Conservation (phyloP, 2,113 vertebrate genomes). For the Zosterops lateralis region DNA sequence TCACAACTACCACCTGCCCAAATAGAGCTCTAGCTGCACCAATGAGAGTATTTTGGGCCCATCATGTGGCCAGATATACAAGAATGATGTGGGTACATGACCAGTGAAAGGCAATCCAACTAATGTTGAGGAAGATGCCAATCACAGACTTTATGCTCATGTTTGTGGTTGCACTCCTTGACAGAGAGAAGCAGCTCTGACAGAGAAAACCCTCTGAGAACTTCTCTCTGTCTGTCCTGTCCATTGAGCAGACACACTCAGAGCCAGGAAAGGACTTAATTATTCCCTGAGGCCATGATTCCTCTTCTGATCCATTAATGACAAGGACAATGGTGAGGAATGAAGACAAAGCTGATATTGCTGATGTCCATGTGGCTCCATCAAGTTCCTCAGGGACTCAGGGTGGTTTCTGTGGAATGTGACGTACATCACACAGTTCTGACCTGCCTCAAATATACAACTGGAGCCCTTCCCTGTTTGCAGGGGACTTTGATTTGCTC, state of each 20-base stretch:
- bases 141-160: not conserved
- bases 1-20: not conserved
- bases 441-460: not conserved
- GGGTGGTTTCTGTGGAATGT: not conserved
- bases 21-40: not conserved
- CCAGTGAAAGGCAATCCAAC: not conserved
- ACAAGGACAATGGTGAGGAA: accelerated
- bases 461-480: not conserved
- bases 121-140: not conserved
- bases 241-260: not conserved
- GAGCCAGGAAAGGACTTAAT: not conserved
- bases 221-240: not conserved
- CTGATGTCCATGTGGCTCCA: not conserved
- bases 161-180: not conserved
- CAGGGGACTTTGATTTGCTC: conserved; percentile 9
- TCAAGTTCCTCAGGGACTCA: not conserved
- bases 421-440: not conserved
- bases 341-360: not conserved
- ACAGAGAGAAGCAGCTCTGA: not conserved
- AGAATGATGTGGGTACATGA: not conserved
- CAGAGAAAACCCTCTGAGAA: not conserved
- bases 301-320: not conserved
- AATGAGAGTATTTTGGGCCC: not conserved
- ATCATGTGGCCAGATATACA: not conserved
- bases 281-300: not conserved